Percentiles rank a stretch among this genome's conserved stretches.
These are phyloP conservation scores for Nansenia antarctica DNA, from an alignment of 2,113 vertebrate genomes.

Conservation along the genomic window DNA sequence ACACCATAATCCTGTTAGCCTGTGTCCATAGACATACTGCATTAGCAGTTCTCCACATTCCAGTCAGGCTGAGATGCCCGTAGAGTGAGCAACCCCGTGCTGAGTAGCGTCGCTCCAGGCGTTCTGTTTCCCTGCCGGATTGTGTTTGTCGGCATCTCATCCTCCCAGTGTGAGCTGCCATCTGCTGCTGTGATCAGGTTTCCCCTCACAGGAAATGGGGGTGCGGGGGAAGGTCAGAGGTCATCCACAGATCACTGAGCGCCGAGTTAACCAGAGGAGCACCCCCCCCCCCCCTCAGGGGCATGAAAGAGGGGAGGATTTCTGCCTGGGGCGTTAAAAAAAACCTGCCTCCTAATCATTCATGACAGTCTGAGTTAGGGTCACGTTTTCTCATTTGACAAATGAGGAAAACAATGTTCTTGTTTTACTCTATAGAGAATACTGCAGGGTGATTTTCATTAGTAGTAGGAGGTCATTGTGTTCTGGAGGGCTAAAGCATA, in stretches of 20 bases:
- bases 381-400: neutral
- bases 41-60: slow-evolving; percentile 28
- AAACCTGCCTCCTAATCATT: neutral
- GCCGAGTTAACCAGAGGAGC: slow-evolving; percentile 41
- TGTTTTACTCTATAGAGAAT: neutral
- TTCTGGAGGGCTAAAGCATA: slow-evolving; percentile 12
- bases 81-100: slow-evolving; percentile 24
- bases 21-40: neutral
- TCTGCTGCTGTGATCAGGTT: slow-evolving; percentile 63
- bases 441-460: slow-evolving; percentile 8
- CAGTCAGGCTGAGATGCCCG: slow-evolving; percentile 38
- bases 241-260: slow-evolving; percentile 45
- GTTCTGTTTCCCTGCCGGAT: slow-evolving; percentile 4
- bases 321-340: neutral
- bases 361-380: neutral
- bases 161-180: slow-evolving; percentile 39
- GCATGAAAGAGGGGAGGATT: slow-evolving; percentile 11
- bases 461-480: slow-evolving; percentile 9
- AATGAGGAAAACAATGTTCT: neutral
- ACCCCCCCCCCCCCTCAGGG: too few species aligned
- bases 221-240: slow-evolving; percentile 49
- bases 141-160: slow-evolving; percentile 41
- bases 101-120: slow-evolving; percentile 28
- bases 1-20: neutral
- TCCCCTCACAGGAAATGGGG: slow-evolving; percentile 53